Percentiles rank a stretch among this genome's conserved stretches.
phyloP scores from a whole-genome alignment of 1,140 invertebrate species.

The Radopholus similis region DNA sequence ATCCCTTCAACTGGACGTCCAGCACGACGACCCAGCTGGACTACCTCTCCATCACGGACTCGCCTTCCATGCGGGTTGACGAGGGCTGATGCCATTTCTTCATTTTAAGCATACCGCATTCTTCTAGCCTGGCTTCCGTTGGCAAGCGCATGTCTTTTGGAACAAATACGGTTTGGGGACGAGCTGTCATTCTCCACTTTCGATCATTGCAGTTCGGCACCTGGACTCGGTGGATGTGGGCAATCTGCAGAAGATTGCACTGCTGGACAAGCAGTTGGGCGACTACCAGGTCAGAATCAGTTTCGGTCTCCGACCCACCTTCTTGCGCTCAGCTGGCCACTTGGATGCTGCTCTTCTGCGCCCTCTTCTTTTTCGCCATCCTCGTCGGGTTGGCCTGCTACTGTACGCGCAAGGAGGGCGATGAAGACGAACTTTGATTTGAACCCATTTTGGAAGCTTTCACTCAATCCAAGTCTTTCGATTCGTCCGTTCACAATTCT shows the following conservation, averaged over 20 bases:
- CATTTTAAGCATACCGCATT: too few relatives aligned
- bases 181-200: conserved; percentile 43
- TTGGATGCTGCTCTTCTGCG: conserved; percentile 59
- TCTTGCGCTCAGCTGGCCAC: conserved; percentile 51
- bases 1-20: conserved; percentile 56
- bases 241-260: conserved; percentile 55
- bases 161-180: conserved; percentile 14
- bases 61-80: conserved; percentile 52
- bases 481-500: too few relatives aligned
- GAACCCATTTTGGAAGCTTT: too few relatives aligned
- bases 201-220: conserved; percentile 52
- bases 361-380: conserved; percentile 59
- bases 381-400: conserved; percentile 59
- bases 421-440: conserved; percentile 55
- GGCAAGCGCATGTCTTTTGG: conserved; percentile 58
- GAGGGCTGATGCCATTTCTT: too few relatives aligned
- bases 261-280: conserved; percentile 55
- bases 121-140: conserved; percentile 40
- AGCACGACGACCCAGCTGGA: conserved; percentile 38
- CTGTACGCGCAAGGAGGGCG: conserved; percentile 57
- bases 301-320: not conserved
- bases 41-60: conserved; percentile 59
- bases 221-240: conserved; percentile 59
- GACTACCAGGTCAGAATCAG: conserved; percentile 52
- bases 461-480: too few relatives aligned